phyloP scores from a whole-genome alignment of 92 coral and sea anemone species.

The Virgularia gustaviana region DNA sequence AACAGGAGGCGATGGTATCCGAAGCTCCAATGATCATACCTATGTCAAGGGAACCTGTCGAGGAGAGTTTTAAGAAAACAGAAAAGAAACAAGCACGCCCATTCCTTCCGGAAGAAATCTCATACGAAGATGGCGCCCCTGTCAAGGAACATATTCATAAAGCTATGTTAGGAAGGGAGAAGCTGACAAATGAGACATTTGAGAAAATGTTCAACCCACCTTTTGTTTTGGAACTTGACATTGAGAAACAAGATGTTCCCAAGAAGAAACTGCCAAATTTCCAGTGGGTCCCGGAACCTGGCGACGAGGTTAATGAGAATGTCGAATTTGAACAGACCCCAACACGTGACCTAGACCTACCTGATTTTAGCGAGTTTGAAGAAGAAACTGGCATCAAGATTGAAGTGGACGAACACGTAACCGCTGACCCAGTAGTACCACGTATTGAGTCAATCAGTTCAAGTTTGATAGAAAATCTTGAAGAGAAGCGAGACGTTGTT shows the following conservation, averaged over 20 bases:
- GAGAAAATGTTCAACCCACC: slow-evolving; percentile 4
- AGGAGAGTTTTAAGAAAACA: background rate
- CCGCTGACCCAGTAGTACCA: background rate
- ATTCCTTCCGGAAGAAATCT: background rate
- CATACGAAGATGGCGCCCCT: too few relatives aligned
- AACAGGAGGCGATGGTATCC: too few relatives aligned
- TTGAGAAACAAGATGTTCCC: background rate
- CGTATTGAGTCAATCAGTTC: background rate
- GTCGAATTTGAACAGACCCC: too few relatives aligned
- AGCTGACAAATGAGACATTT: slow-evolving; percentile 1
- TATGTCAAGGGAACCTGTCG: background rate
- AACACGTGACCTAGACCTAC: background rate
- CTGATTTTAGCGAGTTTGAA: slow-evolving; percentile 15
- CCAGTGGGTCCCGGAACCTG: background rate
- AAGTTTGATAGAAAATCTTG: background rate
- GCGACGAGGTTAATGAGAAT: background rate
- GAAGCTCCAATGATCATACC: too few relatives aligned
- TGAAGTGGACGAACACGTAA: background rate
- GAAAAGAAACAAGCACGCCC: slow-evolving; percentile 3
- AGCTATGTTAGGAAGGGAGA: background rate
- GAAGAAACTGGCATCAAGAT: background rate
- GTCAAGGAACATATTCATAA: background rate
- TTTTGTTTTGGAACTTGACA: background rate
- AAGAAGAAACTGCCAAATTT: background rate
- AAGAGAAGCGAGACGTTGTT: background rate